These are phyloP conservation scores for Drosophila atroscutellata DNA, from an alignment of 2,888 invertebrate genomes.

Conservation along the genomic window DNA sequence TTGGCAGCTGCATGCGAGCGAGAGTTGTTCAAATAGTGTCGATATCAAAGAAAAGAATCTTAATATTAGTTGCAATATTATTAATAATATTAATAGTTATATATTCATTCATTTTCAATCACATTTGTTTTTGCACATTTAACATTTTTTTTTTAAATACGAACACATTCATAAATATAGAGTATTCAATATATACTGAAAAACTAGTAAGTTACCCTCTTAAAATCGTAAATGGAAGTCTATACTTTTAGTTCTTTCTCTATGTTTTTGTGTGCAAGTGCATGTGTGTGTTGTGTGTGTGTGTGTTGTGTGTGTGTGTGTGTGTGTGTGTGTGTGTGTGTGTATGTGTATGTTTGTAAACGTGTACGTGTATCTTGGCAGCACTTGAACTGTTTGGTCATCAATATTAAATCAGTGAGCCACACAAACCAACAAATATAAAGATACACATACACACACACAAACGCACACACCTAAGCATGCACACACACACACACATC, in stretches of 20 bases:
- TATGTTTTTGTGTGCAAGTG: background rate
- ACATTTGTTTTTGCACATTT: background rate
- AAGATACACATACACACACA: conserved; percentile 12
- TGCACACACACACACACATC: conserved; percentile 3
- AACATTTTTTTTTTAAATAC: background rate
- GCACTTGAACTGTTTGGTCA: conserved; percentile 78
- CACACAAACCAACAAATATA: conserved; percentile 56
- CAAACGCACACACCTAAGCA: conserved; percentile 2
- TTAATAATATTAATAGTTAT: background rate
- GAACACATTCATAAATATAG: background rate
- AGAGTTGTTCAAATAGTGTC: conserved; percentile 17
- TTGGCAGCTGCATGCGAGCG: conserved; percentile 48
- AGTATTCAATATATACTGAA: background rate
- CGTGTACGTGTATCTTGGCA: conserved; percentile 45
- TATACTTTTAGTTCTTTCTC: conserved; percentile 27
- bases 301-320: conserved; percentile 6
- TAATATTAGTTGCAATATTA: background rate
- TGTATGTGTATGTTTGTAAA: conserved; percentile 7
- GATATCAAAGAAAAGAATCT: background rate
- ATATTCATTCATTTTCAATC: background rate
- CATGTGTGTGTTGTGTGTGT: conserved; percentile 6
- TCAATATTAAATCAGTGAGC: conserved; percentile 77
- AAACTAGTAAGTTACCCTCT: conserved; percentile 22
- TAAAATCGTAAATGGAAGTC: conserved; percentile 34
- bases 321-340: conserved; percentile 9